Base-by-base conservation (phyloP, 2,888 invertebrate genomes). In the Diadromus collaris region DNA sequence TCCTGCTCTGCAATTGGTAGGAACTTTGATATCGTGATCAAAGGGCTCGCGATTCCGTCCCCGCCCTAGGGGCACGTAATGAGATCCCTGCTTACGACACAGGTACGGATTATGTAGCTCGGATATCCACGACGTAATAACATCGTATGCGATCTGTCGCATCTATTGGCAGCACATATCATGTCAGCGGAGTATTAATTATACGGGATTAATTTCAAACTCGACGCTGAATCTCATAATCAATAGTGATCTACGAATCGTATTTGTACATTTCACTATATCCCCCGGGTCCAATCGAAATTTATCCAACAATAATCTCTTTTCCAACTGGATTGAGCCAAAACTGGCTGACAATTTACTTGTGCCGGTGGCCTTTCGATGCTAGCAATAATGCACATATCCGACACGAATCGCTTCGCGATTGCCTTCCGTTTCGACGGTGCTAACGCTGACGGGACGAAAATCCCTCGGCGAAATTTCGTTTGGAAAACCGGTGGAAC, bases 11-110 rank as follows among this genome's bases (percentile, higher is more conserved):
- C 54, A 32, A n/a, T 21, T 51, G n/a, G 56, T 10, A 6, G 38
- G 29, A 29, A 58, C 60, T 61, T 61, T 51, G 70, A 60, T 34
- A 21, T n/a, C 29, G 2, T 56, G 56, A 70, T 61, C 70, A 70
- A 61, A 70, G 60, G 27, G 48, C 60, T 70, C 34, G 29, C 56
- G 46, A 64, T 48, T 56, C n/a, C 46, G 56, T 44, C 46, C 44
- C 46, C 69, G 32, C 24, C 60, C 24, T 7, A 29, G 27, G 13
- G 63, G 38, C n/a, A 13, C 10, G 13, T 76, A 58, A 76, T 76
- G 63, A 75, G 75, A 64, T 27, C 13, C 27, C 6, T 60, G 32
- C 34, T 48, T 24, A 24, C n/a, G 29, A 56, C 54, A 54, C 54
- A 9, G 34, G 41, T 41, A 5, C 19, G 6, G 29, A 9, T 3